A percentile compares a stretch with the other conserved stretches of the same genome.
Evolutionary conservation across 2,113 vertebrate genomes (phyloP).

Genomic region (Catagonus wagneri): DNA sequence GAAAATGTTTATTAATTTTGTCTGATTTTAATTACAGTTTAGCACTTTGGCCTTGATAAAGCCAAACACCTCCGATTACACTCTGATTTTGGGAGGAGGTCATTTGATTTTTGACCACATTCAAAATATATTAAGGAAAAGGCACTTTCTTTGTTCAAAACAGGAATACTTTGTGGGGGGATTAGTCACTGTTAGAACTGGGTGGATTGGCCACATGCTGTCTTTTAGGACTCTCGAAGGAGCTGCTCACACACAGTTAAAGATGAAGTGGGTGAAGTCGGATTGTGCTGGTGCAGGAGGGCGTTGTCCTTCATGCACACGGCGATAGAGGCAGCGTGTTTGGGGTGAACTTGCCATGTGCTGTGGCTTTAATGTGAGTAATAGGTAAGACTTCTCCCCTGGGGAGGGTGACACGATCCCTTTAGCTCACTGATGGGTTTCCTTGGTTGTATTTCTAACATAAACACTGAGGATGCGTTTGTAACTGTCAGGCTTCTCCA

Average conservation of each 20-base stretch:
- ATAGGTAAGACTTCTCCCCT: background rate
- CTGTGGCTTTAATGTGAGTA: background rate
- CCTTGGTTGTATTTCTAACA: background rate
- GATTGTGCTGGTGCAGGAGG: background rate
- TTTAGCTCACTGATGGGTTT: slow-evolving; percentile 40
- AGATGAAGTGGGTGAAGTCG: background rate
- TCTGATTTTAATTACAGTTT: slow-evolving; percentile 29
- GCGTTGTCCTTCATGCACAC: background rate
- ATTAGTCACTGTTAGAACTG: slow-evolving; percentile 30
- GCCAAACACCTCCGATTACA: background rate
- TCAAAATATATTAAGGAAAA: slow-evolving; percentile 1
- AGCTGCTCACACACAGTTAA: background rate
- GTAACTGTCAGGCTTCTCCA: slow-evolving; percentile 19
- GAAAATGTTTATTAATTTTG: slow-evolving; percentile 23
- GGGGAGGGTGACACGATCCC: background rate
- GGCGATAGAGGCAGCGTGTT: background rate
- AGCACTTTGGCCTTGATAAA: slow-evolving; percentile 6
- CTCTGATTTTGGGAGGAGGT: slow-evolving; percentile 14
- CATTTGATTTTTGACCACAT: background rate
- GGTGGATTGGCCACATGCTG: background rate
- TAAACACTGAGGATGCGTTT: background rate
- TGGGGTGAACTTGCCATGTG: background rate
- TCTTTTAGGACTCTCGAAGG: background rate
- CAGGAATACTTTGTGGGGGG: background rate
- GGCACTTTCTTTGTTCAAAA: background rate